A percentile compares a stretch with the other conserved stretches of the same genome.
Evolutionary conservation across 2,113 vertebrate species (phyloP).

Genomic region (Etia nguti): DNA sequence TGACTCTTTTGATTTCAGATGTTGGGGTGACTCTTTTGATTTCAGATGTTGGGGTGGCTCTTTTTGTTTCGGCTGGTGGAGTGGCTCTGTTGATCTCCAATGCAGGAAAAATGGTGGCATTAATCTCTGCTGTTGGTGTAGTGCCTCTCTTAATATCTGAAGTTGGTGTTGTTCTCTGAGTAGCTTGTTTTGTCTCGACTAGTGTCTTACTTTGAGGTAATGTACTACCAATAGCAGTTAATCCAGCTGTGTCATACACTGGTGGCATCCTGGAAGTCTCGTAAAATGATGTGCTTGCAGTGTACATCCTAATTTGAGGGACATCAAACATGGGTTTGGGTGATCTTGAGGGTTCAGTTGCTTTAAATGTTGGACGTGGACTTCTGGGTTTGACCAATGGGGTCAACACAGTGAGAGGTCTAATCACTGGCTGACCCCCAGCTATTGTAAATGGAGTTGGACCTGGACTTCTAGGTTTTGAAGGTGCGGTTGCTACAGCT

Average conservation of each 20-base stretch:
- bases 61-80: neutral
- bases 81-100: conserved; percentile 3
- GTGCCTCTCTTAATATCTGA: conserved; percentile 13
- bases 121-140: conserved; percentile 18
- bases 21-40: conserved; percentile 3
- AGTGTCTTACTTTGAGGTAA: conserved; percentile 41
- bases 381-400: conserved; percentile 37
- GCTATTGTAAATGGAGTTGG: neutral
- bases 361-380: conserved; percentile 56
- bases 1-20: neutral
- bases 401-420: conserved; percentile 56
- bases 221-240: conserved; percentile 55
- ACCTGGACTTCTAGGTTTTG: conserved; percentile 16
- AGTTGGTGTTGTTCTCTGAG: conserved; percentile 27
- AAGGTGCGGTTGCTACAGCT: neutral
- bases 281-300: conserved; percentile 65
- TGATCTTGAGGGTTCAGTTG: conserved; percentile 53
- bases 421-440: neutral
- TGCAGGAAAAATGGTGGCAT: neutral
- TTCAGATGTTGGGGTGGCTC: conserved; percentile 3
- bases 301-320: conserved; percentile 72
- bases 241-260: conserved; percentile 54
- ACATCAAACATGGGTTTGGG: conserved; percentile 76
- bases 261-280: conserved; percentile 62
- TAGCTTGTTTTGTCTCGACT: conserved; percentile 26